Evolutionary conservation across 2,888 invertebrate species (phyloP).

Genomic region (Cerceris rybyensis): DNA sequence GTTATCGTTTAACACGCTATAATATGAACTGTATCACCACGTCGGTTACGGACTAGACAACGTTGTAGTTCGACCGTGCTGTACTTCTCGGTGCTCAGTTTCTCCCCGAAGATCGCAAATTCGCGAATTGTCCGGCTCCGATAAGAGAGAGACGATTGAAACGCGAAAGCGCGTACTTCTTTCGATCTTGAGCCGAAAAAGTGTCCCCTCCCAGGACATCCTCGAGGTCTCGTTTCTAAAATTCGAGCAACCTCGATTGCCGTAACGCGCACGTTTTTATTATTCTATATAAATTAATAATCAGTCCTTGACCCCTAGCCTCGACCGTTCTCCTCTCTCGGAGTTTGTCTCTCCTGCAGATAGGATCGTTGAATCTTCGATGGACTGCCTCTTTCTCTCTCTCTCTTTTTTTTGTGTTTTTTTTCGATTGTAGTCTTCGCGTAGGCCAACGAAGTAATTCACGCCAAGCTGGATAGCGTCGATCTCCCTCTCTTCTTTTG

Average conservation of each 20-base stretch:
- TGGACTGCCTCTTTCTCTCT: slow-evolving; percentile 7
- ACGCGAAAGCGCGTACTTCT: slow-evolving; percentile 15
- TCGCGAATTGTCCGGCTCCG: not conserved
- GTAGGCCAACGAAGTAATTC: slow-evolving; percentile 61
- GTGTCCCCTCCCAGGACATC: slow-evolving; percentile 10
- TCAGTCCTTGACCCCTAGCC: slow-evolving; percentile 48
- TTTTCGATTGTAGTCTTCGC: slow-evolving; percentile 39
- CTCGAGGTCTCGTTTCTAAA: not conserved
- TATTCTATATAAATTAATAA: slow-evolving; percentile 33
- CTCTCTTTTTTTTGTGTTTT: slow-evolving; percentile 5
- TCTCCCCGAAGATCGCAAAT: slow-evolving; percentile 28
- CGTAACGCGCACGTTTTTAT: slow-evolving; percentile 16
- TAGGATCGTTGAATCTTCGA: slow-evolving; percentile 37
- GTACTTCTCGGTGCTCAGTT: slow-evolving; percentile 38
- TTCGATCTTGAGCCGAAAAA: slow-evolving; percentile 42
- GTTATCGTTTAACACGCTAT: slow-evolving; percentile 48
- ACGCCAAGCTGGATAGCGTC: slow-evolving; percentile 5
- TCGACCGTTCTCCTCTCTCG: slow-evolving; percentile 26
- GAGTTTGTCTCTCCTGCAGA: not conserved
- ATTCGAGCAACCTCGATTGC: slow-evolving; percentile 6
- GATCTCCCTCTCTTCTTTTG: not conserved
- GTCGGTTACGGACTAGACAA: slow-evolving; percentile 30
- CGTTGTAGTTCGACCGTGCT: slow-evolving; percentile 20
- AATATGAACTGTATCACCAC: slow-evolving; percentile 34
- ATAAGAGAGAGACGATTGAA: slow-evolving; percentile 9